phyloP scores from a whole-genome alignment of 2,888 invertebrate species.

The Netelia fuscicornis region DNA sequence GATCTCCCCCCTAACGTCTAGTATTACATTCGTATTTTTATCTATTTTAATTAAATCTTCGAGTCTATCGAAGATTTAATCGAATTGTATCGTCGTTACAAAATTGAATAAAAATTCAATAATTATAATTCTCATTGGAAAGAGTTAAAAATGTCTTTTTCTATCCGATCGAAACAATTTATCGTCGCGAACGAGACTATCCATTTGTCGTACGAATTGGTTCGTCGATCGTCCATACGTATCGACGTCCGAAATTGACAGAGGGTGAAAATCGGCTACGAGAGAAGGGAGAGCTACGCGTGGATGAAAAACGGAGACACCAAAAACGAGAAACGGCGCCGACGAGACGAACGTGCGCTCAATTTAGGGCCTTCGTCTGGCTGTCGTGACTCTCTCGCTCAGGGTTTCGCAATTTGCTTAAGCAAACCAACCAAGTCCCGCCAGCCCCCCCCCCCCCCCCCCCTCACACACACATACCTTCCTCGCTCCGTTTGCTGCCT shows the following conservation, averaged over 20 bases:
- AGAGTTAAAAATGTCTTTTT: constrained; percentile 14
- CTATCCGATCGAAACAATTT: constrained; percentile 18
- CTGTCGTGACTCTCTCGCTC: constrained; percentile 48
- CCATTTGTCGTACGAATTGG: too few relatives aligned
- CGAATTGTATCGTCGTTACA: too few relatives aligned
- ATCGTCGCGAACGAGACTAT: neutral
- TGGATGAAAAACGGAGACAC: constrained; percentile 37
- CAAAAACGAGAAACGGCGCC: constrained; percentile 28
- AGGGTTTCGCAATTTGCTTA: constrained; percentile 78
- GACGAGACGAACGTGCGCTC: constrained; percentile 45
- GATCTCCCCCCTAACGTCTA: too few relatives aligned
- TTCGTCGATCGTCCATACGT: constrained; percentile 15
- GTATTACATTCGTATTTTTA: too few relatives aligned
- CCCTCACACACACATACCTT: neutral
- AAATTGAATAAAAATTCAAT: too few relatives aligned
- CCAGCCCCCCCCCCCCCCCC: constrained; percentile 50
- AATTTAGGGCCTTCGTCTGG: constrained; percentile 60
- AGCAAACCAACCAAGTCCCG: constrained; percentile 76
- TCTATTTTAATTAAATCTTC: too few relatives aligned
- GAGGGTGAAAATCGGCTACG: constrained; percentile 2
- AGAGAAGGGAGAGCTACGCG: neutral
- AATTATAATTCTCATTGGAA: neutral
- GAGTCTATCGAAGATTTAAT: too few relatives aligned
- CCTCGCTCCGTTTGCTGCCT: neutral
- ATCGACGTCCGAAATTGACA: constrained; percentile 17